Conservation (phyloP, 1,140 invertebrate genomes). For the Drosophila miranda region DNA sequence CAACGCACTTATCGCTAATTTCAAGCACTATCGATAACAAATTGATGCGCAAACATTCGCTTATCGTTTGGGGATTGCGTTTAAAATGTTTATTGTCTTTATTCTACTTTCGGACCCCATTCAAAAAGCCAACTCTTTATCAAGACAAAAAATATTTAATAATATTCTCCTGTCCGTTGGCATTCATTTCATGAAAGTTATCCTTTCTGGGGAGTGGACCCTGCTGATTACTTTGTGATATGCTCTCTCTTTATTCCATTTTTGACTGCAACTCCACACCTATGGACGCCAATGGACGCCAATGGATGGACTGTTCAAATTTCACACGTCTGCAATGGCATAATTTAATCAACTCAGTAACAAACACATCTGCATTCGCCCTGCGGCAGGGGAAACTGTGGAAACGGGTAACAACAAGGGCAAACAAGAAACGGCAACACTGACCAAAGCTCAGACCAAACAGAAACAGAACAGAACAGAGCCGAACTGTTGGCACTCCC, state of each 20-base stretch:
- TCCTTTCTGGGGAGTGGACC: constrained; percentile 5
- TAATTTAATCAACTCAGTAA: constrained; percentile 77
- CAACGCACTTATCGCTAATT: too few species aligned
- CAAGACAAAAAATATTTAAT: neutral
- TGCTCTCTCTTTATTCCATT: neutral
- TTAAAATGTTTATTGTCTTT: too few species aligned
- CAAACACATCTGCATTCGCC: constrained; percentile 63
- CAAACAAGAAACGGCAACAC: neutral
- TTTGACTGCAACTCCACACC: constrained; percentile 11
- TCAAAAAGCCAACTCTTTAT: neutral
- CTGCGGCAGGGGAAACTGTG: constrained; percentile 1
- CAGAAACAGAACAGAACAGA: constrained; percentile 17
- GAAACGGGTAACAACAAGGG: constrained; percentile 1
- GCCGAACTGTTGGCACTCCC: constrained; percentile 21
- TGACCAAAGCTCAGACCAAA: constrained; percentile 20
- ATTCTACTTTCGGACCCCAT: too few species aligned
- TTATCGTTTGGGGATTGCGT: too few species aligned
- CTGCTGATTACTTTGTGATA: constrained; percentile 60
- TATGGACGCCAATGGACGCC: neutral
- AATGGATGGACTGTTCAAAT: constrained; percentile 13
- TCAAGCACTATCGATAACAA: too few species aligned
- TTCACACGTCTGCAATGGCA: constrained; percentile 71
- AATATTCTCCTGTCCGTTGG: neutral
- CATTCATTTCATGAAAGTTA: neutral
- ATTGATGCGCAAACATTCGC: too few species aligned